Percentiles rank a stretch among this genome's conserved stretches.
phyloP scores from a whole-genome alignment of 1,140 invertebrate species.

The Drosophila subpulchrella region DNA sequence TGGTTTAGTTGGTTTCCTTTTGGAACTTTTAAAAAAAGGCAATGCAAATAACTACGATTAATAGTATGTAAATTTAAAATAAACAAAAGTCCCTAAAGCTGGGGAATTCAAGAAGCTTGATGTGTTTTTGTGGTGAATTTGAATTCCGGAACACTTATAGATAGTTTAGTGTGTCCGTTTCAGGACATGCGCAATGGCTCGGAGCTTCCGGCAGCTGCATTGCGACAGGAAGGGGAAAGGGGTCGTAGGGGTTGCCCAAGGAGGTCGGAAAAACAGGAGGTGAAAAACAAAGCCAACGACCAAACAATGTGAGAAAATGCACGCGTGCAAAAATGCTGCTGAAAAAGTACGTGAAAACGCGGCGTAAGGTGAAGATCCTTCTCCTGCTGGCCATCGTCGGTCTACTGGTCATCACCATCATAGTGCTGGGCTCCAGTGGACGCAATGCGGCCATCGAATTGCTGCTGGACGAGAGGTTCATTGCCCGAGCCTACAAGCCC shows the following conservation, averaged over 20 bases:
- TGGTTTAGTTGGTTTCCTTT: background rate
- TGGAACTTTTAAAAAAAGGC: background rate
- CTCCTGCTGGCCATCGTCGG: slow-evolving; percentile 72
- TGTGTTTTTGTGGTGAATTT: background rate
- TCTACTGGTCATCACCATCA: slow-evolving; percentile 73
- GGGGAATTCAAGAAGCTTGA: background rate
- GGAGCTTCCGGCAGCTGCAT: slow-evolving; percentile 60
- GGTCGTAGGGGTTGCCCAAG: slow-evolving; percentile 14
- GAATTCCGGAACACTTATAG: slow-evolving; percentile 16
- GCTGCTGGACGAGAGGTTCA: slow-evolving; percentile 75
- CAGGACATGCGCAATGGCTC: slow-evolving; percentile 71
- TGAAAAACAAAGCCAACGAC: slow-evolving; percentile 26
- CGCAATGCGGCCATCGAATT: slow-evolving; percentile 60
- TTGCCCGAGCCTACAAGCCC: slow-evolving; percentile 70
- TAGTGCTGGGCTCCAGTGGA: slow-evolving; percentile 64
- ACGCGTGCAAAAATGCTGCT: slow-evolving; percentile 75
- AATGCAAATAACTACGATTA: background rate
- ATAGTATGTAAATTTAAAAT: background rate
- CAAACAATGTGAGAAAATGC: slow-evolving; percentile 68
- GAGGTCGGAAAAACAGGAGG: slow-evolving; percentile 38
- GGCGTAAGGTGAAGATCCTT: slow-evolving; percentile 80
- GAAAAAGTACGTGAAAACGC: slow-evolving; percentile 83
- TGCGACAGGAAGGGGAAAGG: slow-evolving; percentile 13
- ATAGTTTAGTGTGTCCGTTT: slow-evolving; percentile 66
- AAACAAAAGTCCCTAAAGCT: background rate